Evolutionary conservation across 2,797 vertebrate genomes (phyloP).

Genomic region (Rachycentron canadum): DNA sequence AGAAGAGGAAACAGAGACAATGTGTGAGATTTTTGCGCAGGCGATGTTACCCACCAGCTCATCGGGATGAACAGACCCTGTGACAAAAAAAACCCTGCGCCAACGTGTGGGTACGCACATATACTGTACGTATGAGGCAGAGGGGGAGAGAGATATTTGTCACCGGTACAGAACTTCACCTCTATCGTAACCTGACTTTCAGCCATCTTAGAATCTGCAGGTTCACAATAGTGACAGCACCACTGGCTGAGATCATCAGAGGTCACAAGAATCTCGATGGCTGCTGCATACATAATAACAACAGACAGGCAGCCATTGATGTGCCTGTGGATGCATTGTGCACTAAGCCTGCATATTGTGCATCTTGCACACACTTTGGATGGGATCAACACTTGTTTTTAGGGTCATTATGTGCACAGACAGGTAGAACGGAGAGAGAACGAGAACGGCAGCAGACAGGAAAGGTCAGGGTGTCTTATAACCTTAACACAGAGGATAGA

Average conservation of each 20-base stretch:
- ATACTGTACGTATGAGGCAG: background rate
- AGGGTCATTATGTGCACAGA: constrained; percentile 14
- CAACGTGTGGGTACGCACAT: constrained; percentile 6
- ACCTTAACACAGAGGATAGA: background rate
- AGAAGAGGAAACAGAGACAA: constrained; percentile 49
- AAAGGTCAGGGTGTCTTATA: constrained; percentile 48
- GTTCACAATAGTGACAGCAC: constrained; percentile 39
- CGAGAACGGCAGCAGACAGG: constrained; percentile 11
- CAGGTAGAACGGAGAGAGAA: background rate
- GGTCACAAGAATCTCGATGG: constrained; percentile 48
- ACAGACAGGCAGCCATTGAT: constrained; percentile 6
- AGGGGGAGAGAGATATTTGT: constrained; percentile 21
- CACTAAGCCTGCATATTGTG: background rate
- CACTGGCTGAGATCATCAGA: constrained; percentile 46
- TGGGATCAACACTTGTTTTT: background rate
- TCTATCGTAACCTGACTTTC: constrained; percentile 51
- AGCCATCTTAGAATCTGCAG: constrained; percentile 64
- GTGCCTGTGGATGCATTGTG: background rate
- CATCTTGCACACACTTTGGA: background rate
- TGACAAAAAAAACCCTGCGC: constrained; percentile 22
- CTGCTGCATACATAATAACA: constrained; percentile 38
- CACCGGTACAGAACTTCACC: constrained; percentile 38
- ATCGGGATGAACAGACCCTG: constrained; percentile 45
- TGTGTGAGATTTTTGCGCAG: constrained; percentile 44
- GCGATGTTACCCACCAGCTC: constrained; percentile 40